Base-by-base conservation (phyloP, 2,888 invertebrate genomes). In the Dryadula phaetusa region DNA sequence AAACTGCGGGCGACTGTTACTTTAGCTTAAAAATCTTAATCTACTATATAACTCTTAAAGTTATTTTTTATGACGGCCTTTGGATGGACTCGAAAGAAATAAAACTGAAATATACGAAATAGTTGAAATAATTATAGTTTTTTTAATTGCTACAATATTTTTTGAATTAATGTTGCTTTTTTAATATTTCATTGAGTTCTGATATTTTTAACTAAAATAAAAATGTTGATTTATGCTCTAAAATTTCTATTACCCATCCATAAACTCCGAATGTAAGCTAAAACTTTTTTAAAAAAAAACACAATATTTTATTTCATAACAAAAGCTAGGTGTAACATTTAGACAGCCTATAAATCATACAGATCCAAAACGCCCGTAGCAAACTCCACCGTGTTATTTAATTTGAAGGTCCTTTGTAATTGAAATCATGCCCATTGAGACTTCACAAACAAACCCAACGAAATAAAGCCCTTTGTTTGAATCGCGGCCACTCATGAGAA, bases 381-480 rank as follows among this genome's bases (percentile, higher is more conserved):
- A 56, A 66, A 69, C 54, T 66, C 62, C 62, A 63, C 68, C 63
- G 65, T 68, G 70, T 66, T 69, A 69, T 70, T 70, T 70, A 63
- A 70, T 62, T 70, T 44, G 63, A 64, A 60, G 52, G 64, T 60
- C 69, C 69, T 37, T 70, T 70, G 69, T 68, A 70, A 69, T 70
- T 70, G 63, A 69, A 69, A 69, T 70, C 63, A 70, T 63, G 69
- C 63, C 68, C 65, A 70, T 70, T 70, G 68, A 70, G 60, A 70
- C 65, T 68, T 68, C 67, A 70, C 64, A 64, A 70, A 65, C 68
- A 70, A 68, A 18, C 25, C 46, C 65, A 47, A 61, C 69, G 42
- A 70, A 70, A 70, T 70, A 69, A 61, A 66, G 56, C 47, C 52
- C 52, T 62, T 70, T 70, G 70, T 70, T 58, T 65, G 60, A 60